A percentile compares a stretch with the other conserved stretches of the same genome.
Evolutionary conservation across 1,140 invertebrate genomes (phyloP).

Genomic region (Hormaphis cornu): DNA sequence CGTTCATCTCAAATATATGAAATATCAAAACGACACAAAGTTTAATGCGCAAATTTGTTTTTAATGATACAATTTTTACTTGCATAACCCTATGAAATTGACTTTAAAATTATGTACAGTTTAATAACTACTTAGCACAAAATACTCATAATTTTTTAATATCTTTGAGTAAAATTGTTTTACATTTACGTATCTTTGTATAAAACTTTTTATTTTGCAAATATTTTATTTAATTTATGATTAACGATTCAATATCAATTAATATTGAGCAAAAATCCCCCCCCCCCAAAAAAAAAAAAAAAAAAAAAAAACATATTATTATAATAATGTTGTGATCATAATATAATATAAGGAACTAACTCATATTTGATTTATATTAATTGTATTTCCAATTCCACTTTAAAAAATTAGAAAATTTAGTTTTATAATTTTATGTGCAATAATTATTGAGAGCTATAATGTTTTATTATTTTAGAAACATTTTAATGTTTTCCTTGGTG

Average conservation of each 20-base stretch:
- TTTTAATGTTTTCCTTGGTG: not conserved
- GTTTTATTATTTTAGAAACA: not conserved
- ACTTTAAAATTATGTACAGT: not conserved
- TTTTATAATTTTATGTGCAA: not conserved
- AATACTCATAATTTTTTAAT: not conserved
- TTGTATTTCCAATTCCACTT: not conserved
- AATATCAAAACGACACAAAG: not conserved
- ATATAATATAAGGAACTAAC: not conserved
- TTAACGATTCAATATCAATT: constrained; percentile 5
- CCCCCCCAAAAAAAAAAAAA: too few species aligned
- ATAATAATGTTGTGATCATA: constrained; percentile 1
- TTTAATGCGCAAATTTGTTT: not conserved
- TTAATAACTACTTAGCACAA: not conserved
- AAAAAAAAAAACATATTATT: not conserved
- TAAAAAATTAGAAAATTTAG: not conserved
- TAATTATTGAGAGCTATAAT: not conserved
- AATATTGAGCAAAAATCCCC: not conserved
- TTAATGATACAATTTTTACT: not conserved
- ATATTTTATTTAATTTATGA: not conserved
- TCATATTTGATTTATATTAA: not conserved
- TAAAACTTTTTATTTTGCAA: not conserved
- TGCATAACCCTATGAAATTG: not conserved
- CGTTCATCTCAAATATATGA: not conserved
- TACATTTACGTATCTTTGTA: not conserved
- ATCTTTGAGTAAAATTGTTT: not conserved